Base-by-base conservation (phyloP, 2,113 vertebrate genomes). In the Corythaixoides concolor region DNA sequence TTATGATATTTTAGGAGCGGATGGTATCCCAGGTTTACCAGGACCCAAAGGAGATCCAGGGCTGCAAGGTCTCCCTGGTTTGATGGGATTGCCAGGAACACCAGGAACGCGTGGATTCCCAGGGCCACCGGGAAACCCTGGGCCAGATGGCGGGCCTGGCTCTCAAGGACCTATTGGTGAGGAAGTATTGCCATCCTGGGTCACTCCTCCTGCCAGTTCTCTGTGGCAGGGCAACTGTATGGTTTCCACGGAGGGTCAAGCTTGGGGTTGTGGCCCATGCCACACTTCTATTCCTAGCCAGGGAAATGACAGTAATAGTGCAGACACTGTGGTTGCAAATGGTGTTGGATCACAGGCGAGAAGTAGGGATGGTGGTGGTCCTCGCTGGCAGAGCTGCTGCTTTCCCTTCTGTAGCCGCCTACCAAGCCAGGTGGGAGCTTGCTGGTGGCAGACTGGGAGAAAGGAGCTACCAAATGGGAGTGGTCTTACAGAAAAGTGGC, bases 41-140 rank as follows among this genome's bases (percentile, higher is more conserved):
- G 99, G 99, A 56, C 6, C 83, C 27, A 99, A 99, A 97, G 99
- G 99, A 18, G 95, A 97, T 26, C 96, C 94, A 30, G 99, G 99
- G 22, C 85, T 74, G 5, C 84, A 84, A 15, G 99, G 99, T 55
- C 92, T 90, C 28, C 98, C 92, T 1, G 98, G 98, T 60, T 87
- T 87, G 50, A 91, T 93, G 32, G 98, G 98, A 28, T 87, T 93
- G 23, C 97, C 97, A 0, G 98, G 98, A 66, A 77, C 6, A 6
- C 95, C 98, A 6, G 99, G 99, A 89, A 96, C 93, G 0, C 93
- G 19, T 12, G 99, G 99, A 92, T 96, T 95, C 55, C 95, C 93
- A 30, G 99, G 99, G 93, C 89, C 84, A 67, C 98, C 98, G 90
- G 99, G 99, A 98, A 95, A 95, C 73, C 97, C 69, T 24, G 98